Percentiles rank a stretch among this genome's conserved stretches.
Conservation (phyloP, 2,797 vertebrate genomes). For the Dipus sagitta region DNA sequence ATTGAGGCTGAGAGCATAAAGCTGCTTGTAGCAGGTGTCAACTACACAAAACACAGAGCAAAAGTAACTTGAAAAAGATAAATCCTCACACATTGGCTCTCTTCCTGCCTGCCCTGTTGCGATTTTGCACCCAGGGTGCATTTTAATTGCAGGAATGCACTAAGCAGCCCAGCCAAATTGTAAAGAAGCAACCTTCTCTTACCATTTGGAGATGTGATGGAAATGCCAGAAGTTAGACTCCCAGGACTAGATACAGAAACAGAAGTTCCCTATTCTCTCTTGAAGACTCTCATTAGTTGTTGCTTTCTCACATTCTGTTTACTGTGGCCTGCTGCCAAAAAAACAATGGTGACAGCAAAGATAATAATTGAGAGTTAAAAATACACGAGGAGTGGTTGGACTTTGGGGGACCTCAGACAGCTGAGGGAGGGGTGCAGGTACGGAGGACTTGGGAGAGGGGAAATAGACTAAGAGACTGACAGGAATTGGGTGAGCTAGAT, state of each 20-base stretch:
- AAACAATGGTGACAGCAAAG: constrained; percentile 85
- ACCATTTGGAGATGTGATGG: constrained; percentile 88
- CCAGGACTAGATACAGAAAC: constrained; percentile 87
- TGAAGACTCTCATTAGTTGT: constrained; percentile 89
- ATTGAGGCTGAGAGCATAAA: constrained; percentile 82
- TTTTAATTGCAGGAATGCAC: constrained; percentile 90
- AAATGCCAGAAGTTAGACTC: constrained; percentile 90
- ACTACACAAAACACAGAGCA: constrained; percentile 79
- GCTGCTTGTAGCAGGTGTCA: constrained; percentile 80
- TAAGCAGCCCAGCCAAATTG: constrained; percentile 86
- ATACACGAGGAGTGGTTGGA: constrained; percentile 84
- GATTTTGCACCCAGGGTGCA: constrained; percentile 87
- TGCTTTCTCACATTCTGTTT: constrained; percentile 90
- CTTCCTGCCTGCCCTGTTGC: constrained; percentile 88
- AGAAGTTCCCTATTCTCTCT: constrained; percentile 89
- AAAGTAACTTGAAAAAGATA: constrained; percentile 84
- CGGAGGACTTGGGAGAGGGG: neutral
- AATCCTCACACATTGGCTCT: constrained; percentile 83
- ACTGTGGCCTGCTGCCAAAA: constrained; percentile 88
- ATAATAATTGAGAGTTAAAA: constrained; percentile 90
- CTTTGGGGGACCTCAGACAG: constrained; percentile 82
- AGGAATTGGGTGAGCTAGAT: neutral
- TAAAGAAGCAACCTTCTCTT: constrained; percentile 88
- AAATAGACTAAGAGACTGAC: neutral
- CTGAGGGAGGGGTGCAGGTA: constrained; percentile 60